These are phyloP conservation scores for Patella depressa DNA, from an alignment of 2,888 invertebrate genomes.

Conservation along the genomic window DNA sequence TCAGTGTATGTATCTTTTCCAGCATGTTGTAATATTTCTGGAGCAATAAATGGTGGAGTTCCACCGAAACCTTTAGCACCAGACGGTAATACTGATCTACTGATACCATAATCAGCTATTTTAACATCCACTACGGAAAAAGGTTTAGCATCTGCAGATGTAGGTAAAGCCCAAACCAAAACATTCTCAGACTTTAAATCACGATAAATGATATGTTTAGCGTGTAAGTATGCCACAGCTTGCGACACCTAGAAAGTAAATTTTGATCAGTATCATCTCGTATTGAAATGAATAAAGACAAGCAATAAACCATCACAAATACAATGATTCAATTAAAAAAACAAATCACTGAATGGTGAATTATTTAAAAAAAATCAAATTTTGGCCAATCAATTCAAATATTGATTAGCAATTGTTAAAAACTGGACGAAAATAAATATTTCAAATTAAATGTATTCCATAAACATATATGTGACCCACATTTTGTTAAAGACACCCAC, in stretches of 20 bases:
- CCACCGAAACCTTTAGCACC: constrained; percentile 96
- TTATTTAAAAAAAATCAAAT: constrained; percentile 10
- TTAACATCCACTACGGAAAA: constrained; percentile 77
- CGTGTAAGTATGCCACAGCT: constrained; percentile 95
- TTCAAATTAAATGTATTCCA: no score
- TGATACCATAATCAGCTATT: constrained; percentile 93
- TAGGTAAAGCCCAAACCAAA: constrained; percentile 95
- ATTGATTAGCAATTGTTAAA: no score
- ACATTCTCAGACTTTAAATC: constrained; percentile 97
- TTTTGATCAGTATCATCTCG: not conserved
- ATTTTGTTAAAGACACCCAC: no score
- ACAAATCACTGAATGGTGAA: not conserved
- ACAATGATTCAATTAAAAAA: not conserved
- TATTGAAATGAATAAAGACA: not conserved
- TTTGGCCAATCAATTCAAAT: constrained; percentile 27
- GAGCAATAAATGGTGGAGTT: constrained; percentile 97
- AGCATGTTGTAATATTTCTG: constrained; percentile 97
- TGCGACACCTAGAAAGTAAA: constrained; percentile 79
- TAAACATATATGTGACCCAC: no score
- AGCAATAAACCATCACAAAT: not conserved
- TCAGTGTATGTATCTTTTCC: constrained; percentile 99
- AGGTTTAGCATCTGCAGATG: constrained; percentile 78
- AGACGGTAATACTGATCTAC: constrained; percentile 79
- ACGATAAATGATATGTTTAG: constrained; percentile 89
- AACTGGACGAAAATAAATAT: no score